Conservation (phyloP, 2,797 vertebrate genomes). For the Crocodylus rhombifer region DNA sequence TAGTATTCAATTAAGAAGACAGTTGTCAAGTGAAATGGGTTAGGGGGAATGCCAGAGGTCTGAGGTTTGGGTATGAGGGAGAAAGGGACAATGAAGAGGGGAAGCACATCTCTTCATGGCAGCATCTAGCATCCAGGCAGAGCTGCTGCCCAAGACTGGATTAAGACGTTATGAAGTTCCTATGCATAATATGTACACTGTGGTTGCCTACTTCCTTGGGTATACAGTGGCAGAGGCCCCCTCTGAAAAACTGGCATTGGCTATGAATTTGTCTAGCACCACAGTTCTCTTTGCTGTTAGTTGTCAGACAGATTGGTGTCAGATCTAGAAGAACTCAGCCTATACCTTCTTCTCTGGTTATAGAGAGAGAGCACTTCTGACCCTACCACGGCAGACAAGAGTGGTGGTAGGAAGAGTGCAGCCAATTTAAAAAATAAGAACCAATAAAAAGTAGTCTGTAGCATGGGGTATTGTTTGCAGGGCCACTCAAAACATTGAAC, state of each 20-base stretch:
- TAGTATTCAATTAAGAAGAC: not conserved
- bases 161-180: not conserved
- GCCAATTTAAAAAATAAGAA: not conserved
- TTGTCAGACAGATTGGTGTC: not conserved
- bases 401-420: not conserved
- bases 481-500: not conserved
- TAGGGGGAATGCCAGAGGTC: not conserved
- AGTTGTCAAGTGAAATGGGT: not conserved
- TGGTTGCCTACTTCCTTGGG: not conserved
- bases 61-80: not conserved
- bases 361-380: not conserved
- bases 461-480: not conserved
- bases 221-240: not conserved
- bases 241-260: not conserved
- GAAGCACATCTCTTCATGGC: not conserved
- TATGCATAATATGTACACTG: rapidly evolving
- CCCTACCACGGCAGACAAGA: not conserved
- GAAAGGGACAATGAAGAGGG: not conserved
- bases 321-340: not conserved
- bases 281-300: not conserved
- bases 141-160: not conserved
- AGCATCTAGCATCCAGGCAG: not conserved
- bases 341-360: not conserved
- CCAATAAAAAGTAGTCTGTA: rapidly evolving
- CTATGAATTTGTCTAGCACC: not conserved